These are phyloP conservation scores for Drosophila pandora DNA, from an alignment of 1,140 invertebrate species.

Conservation along the genomic window DNA sequence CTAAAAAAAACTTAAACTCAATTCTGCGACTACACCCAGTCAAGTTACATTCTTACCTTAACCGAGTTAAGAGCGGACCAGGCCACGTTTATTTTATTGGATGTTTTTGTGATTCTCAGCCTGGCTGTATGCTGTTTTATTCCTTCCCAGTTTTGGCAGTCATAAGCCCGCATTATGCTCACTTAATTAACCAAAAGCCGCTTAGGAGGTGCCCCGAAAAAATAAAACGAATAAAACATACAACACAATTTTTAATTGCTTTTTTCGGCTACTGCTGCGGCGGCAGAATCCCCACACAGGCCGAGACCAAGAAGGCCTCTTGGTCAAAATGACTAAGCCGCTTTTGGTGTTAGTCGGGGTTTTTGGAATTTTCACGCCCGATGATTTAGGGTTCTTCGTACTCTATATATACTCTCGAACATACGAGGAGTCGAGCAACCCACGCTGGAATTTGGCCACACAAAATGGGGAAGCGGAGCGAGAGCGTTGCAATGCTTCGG, in stretches of 20 bases:
- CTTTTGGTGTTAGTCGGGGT: conserved; percentile 35
- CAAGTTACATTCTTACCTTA: conserved; percentile 58
- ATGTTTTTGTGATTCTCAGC: conserved; percentile 10
- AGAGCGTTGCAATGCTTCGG: conserved; percentile 6
- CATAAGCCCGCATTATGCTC: conserved; percentile 81
- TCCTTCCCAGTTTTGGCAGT: conserved; percentile 69
- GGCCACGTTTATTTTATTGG: conserved; percentile 42
- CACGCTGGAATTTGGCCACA: conserved; percentile 15
- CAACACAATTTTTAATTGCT: conserved; percentile 79
- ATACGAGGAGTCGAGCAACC: not conserved
- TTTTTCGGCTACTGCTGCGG: conserved; percentile 58
- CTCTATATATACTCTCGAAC: not conserved
- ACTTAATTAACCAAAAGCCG: conserved; percentile 79
- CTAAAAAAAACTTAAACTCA: conserved; percentile 39
- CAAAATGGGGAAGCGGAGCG: conserved; percentile 6
- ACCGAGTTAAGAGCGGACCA: conserved; percentile 33
- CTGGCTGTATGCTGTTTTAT: conserved; percentile 21
- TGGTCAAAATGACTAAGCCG: conserved; percentile 44
- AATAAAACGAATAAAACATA: conserved; percentile 39
- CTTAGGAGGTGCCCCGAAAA: conserved; percentile 55
- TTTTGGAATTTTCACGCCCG: conserved; percentile 22
- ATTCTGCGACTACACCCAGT: conserved; percentile 53
- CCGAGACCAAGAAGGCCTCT: not conserved
- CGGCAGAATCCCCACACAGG: conserved; percentile 20
- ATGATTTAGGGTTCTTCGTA: conserved; percentile 9